phyloP scores from a whole-genome alignment of 37 sponge, comb jelly and placozoan species.

The Crambe crambe region DNA sequence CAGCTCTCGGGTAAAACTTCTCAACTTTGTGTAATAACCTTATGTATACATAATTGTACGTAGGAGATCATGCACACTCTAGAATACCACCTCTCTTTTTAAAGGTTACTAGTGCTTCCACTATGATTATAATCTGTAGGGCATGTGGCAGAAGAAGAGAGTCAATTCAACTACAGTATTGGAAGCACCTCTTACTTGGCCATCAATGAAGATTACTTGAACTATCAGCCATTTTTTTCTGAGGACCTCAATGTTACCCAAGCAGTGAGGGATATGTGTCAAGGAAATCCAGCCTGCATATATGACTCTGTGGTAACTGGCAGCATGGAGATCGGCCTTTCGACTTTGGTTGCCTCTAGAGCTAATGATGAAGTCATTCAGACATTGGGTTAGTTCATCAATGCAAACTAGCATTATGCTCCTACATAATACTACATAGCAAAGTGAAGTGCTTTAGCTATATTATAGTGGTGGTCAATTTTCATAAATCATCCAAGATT shows the following conservation, averaged over 20 bases:
- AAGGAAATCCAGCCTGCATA: slow-evolving; percentile 17
- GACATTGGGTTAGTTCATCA: slow-evolving; percentile 35
- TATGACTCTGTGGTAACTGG: slow-evolving; percentile 26
- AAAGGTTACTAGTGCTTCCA: neutral
- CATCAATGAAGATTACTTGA: slow-evolving; percentile 12
- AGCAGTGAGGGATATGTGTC: neutral
- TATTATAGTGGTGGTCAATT: too few species aligned
- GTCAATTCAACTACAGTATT: slow-evolving; percentile 29
- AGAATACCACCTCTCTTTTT: too few species aligned
- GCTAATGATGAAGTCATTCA: slow-evolving; percentile 3
- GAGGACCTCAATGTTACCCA: neutral
- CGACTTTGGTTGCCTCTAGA: neutral
- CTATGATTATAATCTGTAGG: too few species aligned
- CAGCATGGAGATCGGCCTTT: neutral
- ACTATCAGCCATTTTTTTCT: neutral
- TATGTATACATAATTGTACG: too few species aligned
- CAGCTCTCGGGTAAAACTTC: too few species aligned
- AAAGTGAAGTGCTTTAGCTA: too few species aligned
- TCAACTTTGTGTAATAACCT: too few species aligned
- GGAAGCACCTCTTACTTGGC: slow-evolving; percentile 1
- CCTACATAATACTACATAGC: too few species aligned
- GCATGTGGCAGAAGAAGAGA: slow-evolving; percentile 29
- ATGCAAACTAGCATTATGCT: too few species aligned
- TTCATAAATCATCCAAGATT: too few species aligned
- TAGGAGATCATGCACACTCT: too few species aligned